Evolutionary conservation across 2,888 invertebrate genomes (phyloP).

Genomic region (Subacronicta megacephala): DNA sequence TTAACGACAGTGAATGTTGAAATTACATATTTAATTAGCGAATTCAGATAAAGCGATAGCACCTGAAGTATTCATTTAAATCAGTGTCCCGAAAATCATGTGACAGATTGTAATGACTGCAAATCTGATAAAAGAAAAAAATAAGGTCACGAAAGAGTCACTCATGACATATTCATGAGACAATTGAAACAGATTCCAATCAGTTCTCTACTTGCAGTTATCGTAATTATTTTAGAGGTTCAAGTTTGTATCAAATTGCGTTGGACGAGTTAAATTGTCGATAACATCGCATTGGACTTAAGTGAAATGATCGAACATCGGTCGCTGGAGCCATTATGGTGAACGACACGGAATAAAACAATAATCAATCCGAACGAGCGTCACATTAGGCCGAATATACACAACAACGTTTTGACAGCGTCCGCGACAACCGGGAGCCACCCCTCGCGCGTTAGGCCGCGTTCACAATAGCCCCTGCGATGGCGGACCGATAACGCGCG

Average conservation of each 20-base stretch:
- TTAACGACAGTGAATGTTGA: conserved; percentile 53
- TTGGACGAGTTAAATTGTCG: conserved; percentile 42
- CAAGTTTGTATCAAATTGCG: conserved; percentile 38
- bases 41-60: conserved; percentile 43
- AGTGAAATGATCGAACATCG: conserved; percentile 62
- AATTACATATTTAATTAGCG: conserved; percentile 63
- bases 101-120: conserved; percentile 49
- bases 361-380: conserved; percentile 81
- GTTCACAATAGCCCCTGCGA: conserved; percentile 86
- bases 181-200: conserved; percentile 52
- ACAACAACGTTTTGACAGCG: conserved; percentile 86
- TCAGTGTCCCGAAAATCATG: conserved; percentile 29
- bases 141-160: conserved; percentile 47
- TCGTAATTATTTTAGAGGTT: conserved; percentile 51
- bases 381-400: conserved; percentile 81
- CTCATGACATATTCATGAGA: conserved; percentile 48
- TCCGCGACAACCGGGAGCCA: conserved; percentile 84
- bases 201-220: conserved; percentile 43
- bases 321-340: conserved; percentile 64
- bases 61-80: conserved; percentile 44
- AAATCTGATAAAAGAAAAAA: conserved; percentile 49
- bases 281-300: conserved; percentile 43
- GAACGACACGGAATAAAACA: conserved; percentile 77
- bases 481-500: conserved; percentile 87
- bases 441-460: conserved; percentile 84